Evolutionary conservation across 2,113 vertebrate genomes (phyloP).

Genomic region (Saccopteryx bilineata): DNA sequence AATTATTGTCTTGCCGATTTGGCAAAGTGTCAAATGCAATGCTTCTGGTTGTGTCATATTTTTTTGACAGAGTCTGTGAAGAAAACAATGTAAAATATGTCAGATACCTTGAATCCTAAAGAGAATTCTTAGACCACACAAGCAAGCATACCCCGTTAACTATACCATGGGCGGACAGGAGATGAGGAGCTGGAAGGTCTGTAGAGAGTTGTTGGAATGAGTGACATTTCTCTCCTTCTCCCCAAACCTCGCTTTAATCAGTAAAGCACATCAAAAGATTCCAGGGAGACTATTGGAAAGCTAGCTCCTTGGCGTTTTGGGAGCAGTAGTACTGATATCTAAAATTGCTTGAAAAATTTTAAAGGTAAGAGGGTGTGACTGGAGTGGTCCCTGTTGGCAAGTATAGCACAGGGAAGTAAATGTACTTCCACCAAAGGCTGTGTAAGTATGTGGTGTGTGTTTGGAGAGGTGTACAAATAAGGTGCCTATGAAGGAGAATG

Average conservation of each 20-base stretch:
- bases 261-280: not conserved
- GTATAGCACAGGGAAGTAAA: not conserved
- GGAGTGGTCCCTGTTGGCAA: not conserved
- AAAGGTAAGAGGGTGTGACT: not conserved
- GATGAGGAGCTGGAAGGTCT: not conserved
- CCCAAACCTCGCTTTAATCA: not conserved
- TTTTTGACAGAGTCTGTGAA: not conserved
- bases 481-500: not conserved
- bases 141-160: not conserved
- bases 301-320: not conserved
- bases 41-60: not conserved
- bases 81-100: not conserved
- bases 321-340: not conserved
- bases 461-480: not conserved
- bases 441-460: not conserved
- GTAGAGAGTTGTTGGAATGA: not conserved
- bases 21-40: not conserved
- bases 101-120: not conserved
- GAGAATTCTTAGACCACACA: not conserved
- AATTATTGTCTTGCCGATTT: not conserved
- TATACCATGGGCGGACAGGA: not conserved
- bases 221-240: not conserved
- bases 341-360: not conserved
- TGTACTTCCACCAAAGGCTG: not conserved
- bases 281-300: not conserved